Evolutionary conservation across 2,888 invertebrate species (phyloP).

Genomic region (Polydrusus pterygomalis): DNA sequence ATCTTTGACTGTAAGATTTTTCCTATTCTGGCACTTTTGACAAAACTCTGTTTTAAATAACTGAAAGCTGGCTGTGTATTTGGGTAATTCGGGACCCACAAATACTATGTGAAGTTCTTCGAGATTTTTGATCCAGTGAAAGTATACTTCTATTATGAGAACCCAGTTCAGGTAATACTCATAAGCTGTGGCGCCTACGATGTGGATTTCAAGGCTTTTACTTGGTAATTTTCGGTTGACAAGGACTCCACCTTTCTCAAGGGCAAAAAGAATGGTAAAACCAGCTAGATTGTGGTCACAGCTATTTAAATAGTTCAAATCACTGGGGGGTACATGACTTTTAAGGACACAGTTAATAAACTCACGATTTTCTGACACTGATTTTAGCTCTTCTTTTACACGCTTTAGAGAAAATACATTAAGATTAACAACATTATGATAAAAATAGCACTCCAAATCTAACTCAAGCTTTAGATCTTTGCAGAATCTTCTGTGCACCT

Average conservation of each 20-base stretch:
- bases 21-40: slow-evolving; percentile 54
- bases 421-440: slow-evolving; percentile 3
- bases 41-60: slow-evolving; percentile 52
- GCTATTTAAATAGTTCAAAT: slow-evolving; percentile 29
- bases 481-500: slow-evolving; percentile 58
- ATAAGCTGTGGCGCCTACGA: slow-evolving; percentile 64
- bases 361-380: slow-evolving; percentile 28
- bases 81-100: slow-evolving; percentile 63
- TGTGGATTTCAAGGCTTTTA: slow-evolving; percentile 60
- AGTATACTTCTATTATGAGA: slow-evolving; percentile 60
- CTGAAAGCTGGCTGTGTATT: slow-evolving; percentile 20
- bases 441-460: slow-evolving; percentile 57
- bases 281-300: slow-evolving; percentile 45
- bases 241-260: slow-evolving; percentile 58
- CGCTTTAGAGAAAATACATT: slow-evolving; percentile 26
- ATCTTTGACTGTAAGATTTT: slow-evolving; percentile 49
- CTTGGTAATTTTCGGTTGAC: slow-evolving; percentile 48
- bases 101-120: slow-evolving; percentile 60
- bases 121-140: slow-evolving; percentile 63
- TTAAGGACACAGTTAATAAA: slow-evolving; percentile 31
- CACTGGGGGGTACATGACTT: background rate
- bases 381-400: slow-evolving; percentile 18
- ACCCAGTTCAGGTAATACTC: slow-evolving; percentile 62
- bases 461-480: slow-evolving; percentile 57
- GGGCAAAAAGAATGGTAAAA: slow-evolving; percentile 60